Evolutionary conservation across 2,888 invertebrate genomes (phyloP).

Genomic region (Marronus borbonicus): DNA sequence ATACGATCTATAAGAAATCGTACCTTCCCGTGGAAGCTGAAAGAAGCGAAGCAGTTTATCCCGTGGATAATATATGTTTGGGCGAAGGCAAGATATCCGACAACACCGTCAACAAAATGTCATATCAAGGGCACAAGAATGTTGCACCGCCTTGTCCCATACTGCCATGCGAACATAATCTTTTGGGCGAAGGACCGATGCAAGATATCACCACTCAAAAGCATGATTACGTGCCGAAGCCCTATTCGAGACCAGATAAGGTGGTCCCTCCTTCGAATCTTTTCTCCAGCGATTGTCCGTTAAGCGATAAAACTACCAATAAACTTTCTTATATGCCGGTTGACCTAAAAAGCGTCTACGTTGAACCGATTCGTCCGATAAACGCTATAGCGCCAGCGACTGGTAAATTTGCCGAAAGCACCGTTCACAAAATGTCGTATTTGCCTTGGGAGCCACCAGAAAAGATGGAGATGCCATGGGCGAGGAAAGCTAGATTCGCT

Average conservation of each 20-base stretch:
- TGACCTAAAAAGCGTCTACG: constrained; percentile 64
- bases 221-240: constrained; percentile 81
- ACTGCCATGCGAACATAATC: constrained; percentile 76
- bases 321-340: constrained; percentile 73
- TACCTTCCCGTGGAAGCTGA: constrained; percentile 73
- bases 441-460: constrained; percentile 69
- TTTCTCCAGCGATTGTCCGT: constrained; percentile 66
- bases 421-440: constrained; percentile 70
- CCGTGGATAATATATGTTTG: constrained; percentile 67
- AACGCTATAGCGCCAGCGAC: constrained; percentile 62
- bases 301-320: constrained; percentile 74
- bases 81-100: constrained; percentile 70
- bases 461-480: constrained; percentile 70
- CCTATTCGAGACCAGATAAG: constrained; percentile 71
- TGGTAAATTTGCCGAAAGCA: constrained; percentile 66
- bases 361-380: constrained; percentile 62
- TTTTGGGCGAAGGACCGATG: constrained; percentile 79
- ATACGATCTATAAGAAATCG: constrained; percentile 79
- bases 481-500: constrained; percentile 66
- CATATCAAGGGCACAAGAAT: constrained; percentile 73
- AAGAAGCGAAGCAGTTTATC: constrained; percentile 65
- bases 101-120: constrained; percentile 75
- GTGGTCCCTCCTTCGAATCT: constrained; percentile 65
- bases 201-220: constrained; percentile 82
- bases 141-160: constrained; percentile 74